phyloP scores from a whole-genome alignment of 2,888 invertebrate genomes.

The Dromius quadrimaculatus region DNA sequence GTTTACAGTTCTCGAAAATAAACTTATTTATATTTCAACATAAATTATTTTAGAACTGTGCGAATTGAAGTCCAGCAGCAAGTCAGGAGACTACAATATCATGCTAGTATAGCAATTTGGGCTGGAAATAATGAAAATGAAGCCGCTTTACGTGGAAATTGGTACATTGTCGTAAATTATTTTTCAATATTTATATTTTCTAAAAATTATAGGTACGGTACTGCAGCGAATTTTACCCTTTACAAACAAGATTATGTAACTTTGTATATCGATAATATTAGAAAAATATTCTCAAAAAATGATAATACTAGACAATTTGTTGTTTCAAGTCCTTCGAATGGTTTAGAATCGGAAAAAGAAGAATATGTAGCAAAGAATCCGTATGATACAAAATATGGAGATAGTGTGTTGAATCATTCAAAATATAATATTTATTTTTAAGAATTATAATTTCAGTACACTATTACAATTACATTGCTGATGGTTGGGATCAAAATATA shows the following conservation, averaged over 20 bases:
- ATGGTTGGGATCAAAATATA: constrained; percentile 83
- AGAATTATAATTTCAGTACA: constrained; percentile 73
- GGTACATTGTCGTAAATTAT: constrained; percentile 69
- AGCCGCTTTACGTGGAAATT: constrained; percentile 84
- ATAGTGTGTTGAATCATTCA: constrained; percentile 70
- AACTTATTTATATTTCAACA: too few relatives aligned
- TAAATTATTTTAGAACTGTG: constrained; percentile 77
- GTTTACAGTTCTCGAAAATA: too few relatives aligned
- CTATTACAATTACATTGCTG: constrained; percentile 85
- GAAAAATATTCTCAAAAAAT: constrained; percentile 72
- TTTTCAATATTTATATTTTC: not conserved
- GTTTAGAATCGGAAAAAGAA: constrained; percentile 77
- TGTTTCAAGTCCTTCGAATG: constrained; percentile 94
- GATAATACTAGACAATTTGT: constrained; percentile 79
- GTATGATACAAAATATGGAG: constrained; percentile 84
- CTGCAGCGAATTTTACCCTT: constrained; percentile 66
- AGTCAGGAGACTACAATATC: constrained; percentile 83
- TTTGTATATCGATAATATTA: constrained; percentile 84
- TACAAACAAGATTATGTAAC: constrained; percentile 84
- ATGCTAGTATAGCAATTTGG: constrained; percentile 90
- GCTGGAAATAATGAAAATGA: constrained; percentile 99
- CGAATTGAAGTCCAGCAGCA: constrained; percentile 83
- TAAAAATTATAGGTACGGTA: constrained; percentile 68
- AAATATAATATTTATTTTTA: constrained; percentile 22
- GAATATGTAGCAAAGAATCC: constrained; percentile 85